Percentiles rank a stretch among this genome's conserved stretches.
Conservation (phyloP, 1,140 invertebrate species). For the Drosophila lini region DNA sequence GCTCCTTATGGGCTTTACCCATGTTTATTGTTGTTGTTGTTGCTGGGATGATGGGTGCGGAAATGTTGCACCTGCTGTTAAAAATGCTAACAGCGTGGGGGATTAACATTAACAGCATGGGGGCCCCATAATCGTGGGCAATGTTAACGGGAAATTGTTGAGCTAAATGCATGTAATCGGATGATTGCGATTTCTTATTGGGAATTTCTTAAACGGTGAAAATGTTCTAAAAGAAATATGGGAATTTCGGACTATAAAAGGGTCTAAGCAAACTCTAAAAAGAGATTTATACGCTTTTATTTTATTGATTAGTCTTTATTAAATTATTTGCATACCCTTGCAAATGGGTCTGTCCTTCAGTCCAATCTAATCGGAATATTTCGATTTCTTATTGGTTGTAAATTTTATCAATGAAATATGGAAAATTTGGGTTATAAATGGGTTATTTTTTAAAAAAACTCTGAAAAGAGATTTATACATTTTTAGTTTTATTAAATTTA, state of each 20-base stretch:
- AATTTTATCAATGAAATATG: too few relatives aligned
- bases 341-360: too few relatives aligned
- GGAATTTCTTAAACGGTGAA: neutral
- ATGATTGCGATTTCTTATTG: neutral
- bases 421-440: too few relatives aligned
- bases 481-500: too few relatives aligned
- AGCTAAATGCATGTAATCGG: conserved; percentile 20
- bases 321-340: too few relatives aligned
- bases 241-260: neutral
- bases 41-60: conserved; percentile 21
- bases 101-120: conserved; percentile 66
- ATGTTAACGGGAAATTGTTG: conserved; percentile 30
- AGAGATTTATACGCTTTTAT: too few relatives aligned
- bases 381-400: neutral
- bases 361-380: conserved; percentile 3
- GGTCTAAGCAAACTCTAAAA: too few relatives aligned
- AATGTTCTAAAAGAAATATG: neutral
- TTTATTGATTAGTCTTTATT: too few relatives aligned
- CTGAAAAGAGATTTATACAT: too few relatives aligned
- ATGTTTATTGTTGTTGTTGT: conserved; percentile 14
- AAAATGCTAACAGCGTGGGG: conserved; percentile 48
- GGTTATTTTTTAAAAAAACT: too few relatives aligned
- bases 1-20: conserved; percentile 65
- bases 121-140: conserved; percentile 18
- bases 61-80: conserved; percentile 67